Percentiles rank a stretch among this genome's conserved stretches.
Conservation (phyloP, 2,113 vertebrate genomes). For the western clawed frog (Xenopus tropicalis) region UCB_Xtro_10.0 CM004448.2:64085001-64085500, state of each 20-base stretch:
- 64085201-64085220: slow-evolving; percentile 36
- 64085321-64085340: neutral
- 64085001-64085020: too few species aligned
- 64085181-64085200: slow-evolving; percentile 36
- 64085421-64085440: neutral
- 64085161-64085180: slow-evolving; percentile 12
- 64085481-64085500: too few species aligned
- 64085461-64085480: neutral
- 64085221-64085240: slow-evolving; percentile 44
- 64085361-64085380: neutral
- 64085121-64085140: slow-evolving; percentile 76
- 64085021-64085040: slow-evolving; percentile 15
- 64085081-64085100: slow-evolving; percentile 75
- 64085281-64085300: neutral
- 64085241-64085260: slow-evolving; percentile 42
- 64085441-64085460: neutral
- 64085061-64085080: slow-evolving; percentile 90
- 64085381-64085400: neutral
- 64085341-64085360: slow-evolving; percentile 25
- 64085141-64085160: slow-evolving; percentile 52
- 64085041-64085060: slow-evolving; percentile 85
- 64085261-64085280: slow-evolving; percentile 14
- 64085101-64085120: slow-evolving; percentile 69
- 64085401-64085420: neutral
- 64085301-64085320: neutral